Evolutionary conservation across 2,797 vertebrate genomes (phyloP), one percentile per base, ranked within the genome.

Genomic region (Intellagama lesueurii): DNA sequence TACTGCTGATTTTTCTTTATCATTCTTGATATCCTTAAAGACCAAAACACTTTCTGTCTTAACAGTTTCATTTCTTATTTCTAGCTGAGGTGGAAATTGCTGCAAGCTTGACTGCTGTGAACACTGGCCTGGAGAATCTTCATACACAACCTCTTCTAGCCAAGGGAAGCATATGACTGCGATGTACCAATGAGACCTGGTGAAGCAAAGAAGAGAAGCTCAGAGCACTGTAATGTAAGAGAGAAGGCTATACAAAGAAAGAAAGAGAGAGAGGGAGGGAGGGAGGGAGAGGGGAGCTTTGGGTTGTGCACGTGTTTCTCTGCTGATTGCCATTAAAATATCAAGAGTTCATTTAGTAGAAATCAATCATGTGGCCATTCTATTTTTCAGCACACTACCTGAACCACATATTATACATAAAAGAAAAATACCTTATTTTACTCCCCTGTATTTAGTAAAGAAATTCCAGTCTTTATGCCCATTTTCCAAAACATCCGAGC

Each of bases 121-220:
- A 82, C 75, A 49, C 86, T 94, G 90, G 69, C 88, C 56, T 83
- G 93, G 90, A 88, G 81, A 90, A 30, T 96, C 93, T 91, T 98
- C 97, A 87, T 93, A 96, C 47, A 96, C 94, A 32, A 96, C 94
- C 91, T 98, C 96, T 89, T 98, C 97, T 95, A 99, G 87, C 91
- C 98, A 98, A 28, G 99, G 98, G 93, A 99, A 99, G 95, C 99
- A 99, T 94, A 99, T 98, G 56, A 99, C 97, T 88, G 98, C 98
- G 88, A 99, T 97, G 95, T 99, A 99, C 99, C 99, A 99, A 91
- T 99, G 99, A 96, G 98, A 97, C 95, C 99, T 99, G 95, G 64
- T 85, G 88, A 73, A n/a, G 14, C 81, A 86, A 73, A 17, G 7
- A 60, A 69, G 19, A 85, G 30, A 87, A 66, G 0, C 0, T 93